phyloP scores from a whole-genome alignment of 1,140 invertebrate genomes.

The Plectus sambesii region DNA sequence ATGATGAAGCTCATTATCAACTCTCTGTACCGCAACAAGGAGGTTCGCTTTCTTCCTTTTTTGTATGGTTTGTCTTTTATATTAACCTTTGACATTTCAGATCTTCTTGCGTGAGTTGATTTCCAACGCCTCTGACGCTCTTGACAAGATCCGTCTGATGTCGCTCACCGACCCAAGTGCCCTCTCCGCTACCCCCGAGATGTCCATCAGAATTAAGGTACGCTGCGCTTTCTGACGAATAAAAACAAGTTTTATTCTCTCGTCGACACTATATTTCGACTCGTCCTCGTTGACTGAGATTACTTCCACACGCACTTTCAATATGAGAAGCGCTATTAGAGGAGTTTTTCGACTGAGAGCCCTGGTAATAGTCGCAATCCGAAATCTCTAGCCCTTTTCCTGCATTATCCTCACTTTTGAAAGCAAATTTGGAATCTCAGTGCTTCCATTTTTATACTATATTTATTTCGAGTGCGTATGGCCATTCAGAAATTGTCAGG shows the following conservation, averaged over 20 bases:
- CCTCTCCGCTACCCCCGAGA: slow-evolving; percentile 65
- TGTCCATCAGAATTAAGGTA: slow-evolving; percentile 79
- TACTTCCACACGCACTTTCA: too few species aligned
- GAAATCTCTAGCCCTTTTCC: too few species aligned
- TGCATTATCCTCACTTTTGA: too few species aligned
- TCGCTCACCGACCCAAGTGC: slow-evolving; percentile 73
- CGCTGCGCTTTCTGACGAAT: slow-evolving; percentile 12
- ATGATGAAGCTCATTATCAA: slow-evolving; percentile 99
- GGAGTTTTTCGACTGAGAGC: too few species aligned
- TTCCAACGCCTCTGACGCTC: slow-evolving; percentile 86
- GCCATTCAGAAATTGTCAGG: too few species aligned
- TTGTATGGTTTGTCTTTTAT: slow-evolving; percentile 10
- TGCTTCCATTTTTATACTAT: slow-evolving; percentile 10
- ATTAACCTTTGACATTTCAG: slow-evolving; percentile 48
- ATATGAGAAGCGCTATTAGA: too few species aligned
- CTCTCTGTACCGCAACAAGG: slow-evolving; percentile 93
- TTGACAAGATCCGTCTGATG: slow-evolving; percentile 80
- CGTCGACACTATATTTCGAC: slow-evolving; percentile 1
- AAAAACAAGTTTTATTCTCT: slow-evolving; percentile 2
- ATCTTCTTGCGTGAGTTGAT: slow-evolving; percentile 94
- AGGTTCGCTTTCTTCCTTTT: slow-evolving; percentile 50
- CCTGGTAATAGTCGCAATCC: too few species aligned
- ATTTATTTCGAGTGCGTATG: too few species aligned
- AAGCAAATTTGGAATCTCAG: slow-evolving; percentile 10
- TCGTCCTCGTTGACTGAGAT: too few species aligned